Percentiles rank a stretch among this genome's conserved stretches.
These are phyloP conservation scores for Embiotoca jacksoni DNA, from an alignment of 2,113 vertebrate species.

Conservation along the genomic window DNA sequence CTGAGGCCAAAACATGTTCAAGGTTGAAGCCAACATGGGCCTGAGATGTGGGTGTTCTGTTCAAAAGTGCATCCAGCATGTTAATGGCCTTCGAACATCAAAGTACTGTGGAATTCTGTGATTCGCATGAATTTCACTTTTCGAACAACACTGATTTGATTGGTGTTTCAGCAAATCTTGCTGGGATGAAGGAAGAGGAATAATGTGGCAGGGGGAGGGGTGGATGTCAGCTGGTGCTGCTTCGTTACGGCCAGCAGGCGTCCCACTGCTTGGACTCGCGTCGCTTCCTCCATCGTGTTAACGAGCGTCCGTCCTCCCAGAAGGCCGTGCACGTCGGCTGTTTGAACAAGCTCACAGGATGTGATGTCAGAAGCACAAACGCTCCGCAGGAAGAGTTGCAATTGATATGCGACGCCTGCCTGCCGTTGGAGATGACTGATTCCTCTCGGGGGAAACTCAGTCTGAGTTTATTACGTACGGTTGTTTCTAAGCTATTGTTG, in stretches of 20 bases:
- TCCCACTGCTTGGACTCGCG: not conserved
- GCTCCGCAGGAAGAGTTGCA: constrained; percentile 21
- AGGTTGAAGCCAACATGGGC: not conserved
- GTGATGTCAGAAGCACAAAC: constrained; percentile 50
- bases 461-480: constrained; percentile 31
- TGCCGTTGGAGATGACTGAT: constrained; percentile 32
- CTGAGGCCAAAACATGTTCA: not conserved
- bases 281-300: constrained; percentile 24
- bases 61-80: not conserved
- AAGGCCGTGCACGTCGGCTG: not conserved
- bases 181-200: constrained; percentile 12
- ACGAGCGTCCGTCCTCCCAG: constrained; percentile 20
- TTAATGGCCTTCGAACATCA: not conserved
- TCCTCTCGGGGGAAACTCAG: constrained; percentile 29
- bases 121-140: constrained; percentile 6
- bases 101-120: not conserved
- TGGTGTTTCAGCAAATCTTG: constrained; percentile 6
- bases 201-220: not conserved
- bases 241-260: constrained; percentile 36
- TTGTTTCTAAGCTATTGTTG: constrained; percentile 38
- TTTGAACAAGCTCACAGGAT: constrained; percentile 47
- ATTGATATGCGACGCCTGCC: constrained; percentile 38
- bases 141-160: not conserved
- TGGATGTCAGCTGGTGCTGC: not conserved
- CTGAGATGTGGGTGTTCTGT: not conserved